These are phyloP conservation scores for Congeria kusceri DNA, from an alignment of 2,888 invertebrate species.

Conservation along the genomic window DNA sequence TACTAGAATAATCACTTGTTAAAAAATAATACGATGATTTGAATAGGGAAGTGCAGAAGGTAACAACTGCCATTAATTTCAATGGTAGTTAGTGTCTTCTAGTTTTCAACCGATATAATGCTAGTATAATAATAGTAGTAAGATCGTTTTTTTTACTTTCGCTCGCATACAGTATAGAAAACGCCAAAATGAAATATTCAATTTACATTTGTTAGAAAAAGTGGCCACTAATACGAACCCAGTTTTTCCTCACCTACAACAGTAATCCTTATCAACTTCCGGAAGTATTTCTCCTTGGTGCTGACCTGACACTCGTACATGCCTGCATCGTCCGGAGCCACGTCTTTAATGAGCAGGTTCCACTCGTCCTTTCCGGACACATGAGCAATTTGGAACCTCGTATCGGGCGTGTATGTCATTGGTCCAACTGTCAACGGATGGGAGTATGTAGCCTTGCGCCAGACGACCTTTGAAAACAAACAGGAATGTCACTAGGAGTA, in stretches of 20 bases:
- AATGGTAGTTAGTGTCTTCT: no score
- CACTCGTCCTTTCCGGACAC: constrained; percentile 71
- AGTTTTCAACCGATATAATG: no score
- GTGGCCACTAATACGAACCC: neutral
- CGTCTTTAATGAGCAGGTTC: constrained; percentile 76
- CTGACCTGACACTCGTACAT: constrained; percentile 81
- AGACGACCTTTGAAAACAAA: constrained; percentile 73
- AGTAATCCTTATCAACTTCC: constrained; percentile 70
- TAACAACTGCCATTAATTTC: no score
- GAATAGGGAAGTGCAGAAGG: no score
- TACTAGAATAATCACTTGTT: neutral
- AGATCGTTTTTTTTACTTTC: no score
- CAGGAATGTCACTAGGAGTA: neutral
- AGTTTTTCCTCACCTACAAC: constrained; percentile 68
- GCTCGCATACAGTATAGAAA: no score
- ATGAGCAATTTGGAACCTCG: constrained; percentile 66
- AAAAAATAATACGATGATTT: no score
- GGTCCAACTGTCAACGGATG: constrained; percentile 78
- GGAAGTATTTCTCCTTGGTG: constrained; percentile 72
- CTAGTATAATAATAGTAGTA: no score
- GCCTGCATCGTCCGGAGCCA: constrained; percentile 71
- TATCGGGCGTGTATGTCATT: constrained; percentile 72
- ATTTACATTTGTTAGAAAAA: neutral
- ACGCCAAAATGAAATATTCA: no score
- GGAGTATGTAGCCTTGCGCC: constrained; percentile 77